A percentile compares a stretch with the other conserved stretches of the same genome.
These are phyloP conservation scores for Kryptolebias marmoratus DNA, from an alignment of 2,113 vertebrate species.

Conservation along the genomic window DNA sequence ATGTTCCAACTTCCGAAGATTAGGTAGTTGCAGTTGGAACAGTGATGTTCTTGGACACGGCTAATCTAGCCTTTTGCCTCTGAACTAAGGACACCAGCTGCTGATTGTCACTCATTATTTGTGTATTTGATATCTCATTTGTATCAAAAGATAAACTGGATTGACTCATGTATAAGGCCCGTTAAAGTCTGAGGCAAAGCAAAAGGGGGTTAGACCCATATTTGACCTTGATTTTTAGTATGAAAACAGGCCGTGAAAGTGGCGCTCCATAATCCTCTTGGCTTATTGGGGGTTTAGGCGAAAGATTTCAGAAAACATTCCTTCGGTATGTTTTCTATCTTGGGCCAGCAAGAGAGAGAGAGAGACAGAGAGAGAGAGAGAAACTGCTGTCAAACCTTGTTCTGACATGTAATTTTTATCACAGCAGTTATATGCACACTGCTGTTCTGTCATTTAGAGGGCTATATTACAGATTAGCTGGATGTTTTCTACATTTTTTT, in stretches of 20 bases:
- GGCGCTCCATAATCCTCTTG: slow-evolving; percentile 30
- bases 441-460: background rate
- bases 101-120: background rate
- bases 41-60: background rate
- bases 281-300: slow-evolving; percentile 19
- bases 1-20: background rate
- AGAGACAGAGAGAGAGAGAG: background rate
- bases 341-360: background rate
- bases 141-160: background rate
- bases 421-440: background rate
- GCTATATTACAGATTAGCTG: slow-evolving; percentile 4
- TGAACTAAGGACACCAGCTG: background rate
- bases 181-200: slow-evolving; percentile 5
- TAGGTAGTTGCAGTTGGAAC: background rate
- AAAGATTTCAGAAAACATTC: slow-evolving; percentile 30
- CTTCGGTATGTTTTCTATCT: background rate
- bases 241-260: slow-evolving; percentile 33
- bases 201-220: slow-evolving; percentile 16
- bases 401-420: slow-evolving; percentile 4
- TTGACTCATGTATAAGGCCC: background rate
- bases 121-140: background rate
- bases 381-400: slow-evolving; percentile 5
- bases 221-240: slow-evolving; percentile 38
- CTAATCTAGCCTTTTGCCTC: background rate
- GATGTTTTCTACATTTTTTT: background rate